Evolutionary conservation across 2,888 invertebrate genomes (phyloP).

Genomic region (Dusona sp.): DNA sequence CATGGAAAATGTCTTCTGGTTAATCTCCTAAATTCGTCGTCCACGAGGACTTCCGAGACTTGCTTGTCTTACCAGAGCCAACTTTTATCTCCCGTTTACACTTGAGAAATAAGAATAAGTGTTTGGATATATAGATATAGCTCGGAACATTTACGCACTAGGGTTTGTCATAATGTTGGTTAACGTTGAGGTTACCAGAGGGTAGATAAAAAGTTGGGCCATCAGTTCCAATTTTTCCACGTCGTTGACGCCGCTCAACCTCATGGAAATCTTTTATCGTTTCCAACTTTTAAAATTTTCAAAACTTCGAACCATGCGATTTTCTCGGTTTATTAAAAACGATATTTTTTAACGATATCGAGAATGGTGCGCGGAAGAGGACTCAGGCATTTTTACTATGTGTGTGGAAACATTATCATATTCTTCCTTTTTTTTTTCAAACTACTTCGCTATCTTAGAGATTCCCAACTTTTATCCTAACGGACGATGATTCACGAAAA

Average conservation of each 20-base stretch:
- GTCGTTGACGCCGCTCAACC: constrained; percentile 4
- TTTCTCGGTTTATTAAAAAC: constrained; percentile 25
- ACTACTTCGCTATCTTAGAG: neutral
- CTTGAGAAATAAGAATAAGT: constrained; percentile 39
- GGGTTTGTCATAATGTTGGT: constrained; percentile 37
- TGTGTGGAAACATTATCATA: neutral
- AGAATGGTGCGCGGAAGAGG: neutral
- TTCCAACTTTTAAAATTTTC: neutral
- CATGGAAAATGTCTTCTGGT: constrained; percentile 40
- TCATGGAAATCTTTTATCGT: neutral
- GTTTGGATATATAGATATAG: neutral
- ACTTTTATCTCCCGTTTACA: constrained; percentile 45
- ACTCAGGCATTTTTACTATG: neutral
- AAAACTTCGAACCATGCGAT: neutral
- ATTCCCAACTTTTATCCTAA: constrained; percentile 5
- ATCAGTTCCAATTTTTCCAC: constrained; percentile 19
- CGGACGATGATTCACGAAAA: neutral
- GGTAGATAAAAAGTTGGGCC: constrained; percentile 43
- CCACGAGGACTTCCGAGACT: constrained; percentile 16
- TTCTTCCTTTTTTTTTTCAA: neutral
- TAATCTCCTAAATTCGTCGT: constrained; percentile 44
- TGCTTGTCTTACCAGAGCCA: constrained; percentile 14
- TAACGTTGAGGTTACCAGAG: constrained; percentile 12
- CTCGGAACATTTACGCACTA: constrained; percentile 24
- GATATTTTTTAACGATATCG: constrained; percentile 7